phyloP scores from a whole-genome alignment of 2,797 vertebrate species.

The Luscinia megarhynchos region DNA sequence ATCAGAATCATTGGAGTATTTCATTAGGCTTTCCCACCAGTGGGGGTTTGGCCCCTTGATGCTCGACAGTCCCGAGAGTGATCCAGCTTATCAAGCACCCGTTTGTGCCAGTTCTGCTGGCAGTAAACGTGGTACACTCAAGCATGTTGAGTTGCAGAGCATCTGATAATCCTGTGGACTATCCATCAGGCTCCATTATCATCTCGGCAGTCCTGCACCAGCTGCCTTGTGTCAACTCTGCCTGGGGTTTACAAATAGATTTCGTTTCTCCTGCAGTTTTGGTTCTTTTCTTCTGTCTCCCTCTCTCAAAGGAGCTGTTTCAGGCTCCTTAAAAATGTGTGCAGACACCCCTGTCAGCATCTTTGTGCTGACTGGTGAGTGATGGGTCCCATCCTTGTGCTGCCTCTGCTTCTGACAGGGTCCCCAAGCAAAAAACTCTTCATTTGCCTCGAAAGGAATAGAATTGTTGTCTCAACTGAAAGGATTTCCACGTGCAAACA shows the following conservation, averaged over 20 bases:
- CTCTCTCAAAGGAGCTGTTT: constrained; percentile 9
- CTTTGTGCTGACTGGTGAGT: background rate
- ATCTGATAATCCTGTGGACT: constrained; percentile 4
- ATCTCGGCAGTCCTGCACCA: background rate
- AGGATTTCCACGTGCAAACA: constrained; percentile 51
- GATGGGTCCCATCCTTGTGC: background rate
- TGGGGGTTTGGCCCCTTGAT: background rate
- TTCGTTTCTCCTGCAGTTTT: background rate
- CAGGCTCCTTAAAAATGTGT: background rate
- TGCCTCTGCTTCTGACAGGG: background rate
- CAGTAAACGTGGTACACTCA: too few relatives aligned
- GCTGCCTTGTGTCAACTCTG: background rate
- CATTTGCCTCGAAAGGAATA: constrained; percentile 60
- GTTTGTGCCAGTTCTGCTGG: too few relatives aligned
- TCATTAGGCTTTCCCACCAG: background rate
- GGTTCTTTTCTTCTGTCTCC: background rate
- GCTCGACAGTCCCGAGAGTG: background rate
- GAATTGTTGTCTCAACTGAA: constrained; percentile 68
- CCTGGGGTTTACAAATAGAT: constrained; percentile 26
- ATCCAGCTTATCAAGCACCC: background rate
- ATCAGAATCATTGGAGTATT: rapidly evolving
- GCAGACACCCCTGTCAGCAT: background rate
- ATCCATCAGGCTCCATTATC: constrained; percentile 20
- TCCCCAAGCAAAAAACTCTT: constrained; percentile 46
- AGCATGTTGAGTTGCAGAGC: constrained; percentile 37